Percentiles rank a stretch among this genome's conserved stretches.
phyloP scores from a whole-genome alignment of 2,113 vertebrate species.

The Capreolus pygargus region DNA sequence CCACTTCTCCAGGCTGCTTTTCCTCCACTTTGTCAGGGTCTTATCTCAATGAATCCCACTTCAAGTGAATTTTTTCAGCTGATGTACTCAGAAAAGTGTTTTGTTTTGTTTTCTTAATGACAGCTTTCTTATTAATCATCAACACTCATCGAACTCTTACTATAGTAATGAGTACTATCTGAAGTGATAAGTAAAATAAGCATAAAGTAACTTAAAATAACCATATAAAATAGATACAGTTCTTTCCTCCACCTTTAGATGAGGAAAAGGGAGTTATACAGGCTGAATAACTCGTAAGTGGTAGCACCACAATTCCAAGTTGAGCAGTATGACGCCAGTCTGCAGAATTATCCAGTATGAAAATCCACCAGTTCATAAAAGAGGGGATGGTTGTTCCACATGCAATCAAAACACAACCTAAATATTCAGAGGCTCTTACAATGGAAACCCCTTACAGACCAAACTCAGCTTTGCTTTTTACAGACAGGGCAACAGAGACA shows the following conservation, averaged over 20 bases:
- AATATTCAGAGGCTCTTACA: neutral
- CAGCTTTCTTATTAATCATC: neutral
- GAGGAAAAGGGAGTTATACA: neutral
- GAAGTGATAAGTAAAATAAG: neutral
- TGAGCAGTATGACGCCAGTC: neutral
- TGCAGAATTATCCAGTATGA: neutral
- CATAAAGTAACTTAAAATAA: neutral
- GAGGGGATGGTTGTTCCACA: neutral
- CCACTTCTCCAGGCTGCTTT: neutral
- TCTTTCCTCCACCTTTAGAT: neutral
- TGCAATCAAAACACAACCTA: neutral
- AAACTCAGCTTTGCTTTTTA: neutral
- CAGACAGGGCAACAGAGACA: neutral
- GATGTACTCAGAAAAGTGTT: neutral
- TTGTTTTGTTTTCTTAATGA: neutral
- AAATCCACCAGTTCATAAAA: neutral
- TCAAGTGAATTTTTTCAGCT: neutral
- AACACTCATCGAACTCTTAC: neutral
- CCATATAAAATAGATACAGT: neutral
- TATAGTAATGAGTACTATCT: neutral
- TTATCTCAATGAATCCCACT: neutral
- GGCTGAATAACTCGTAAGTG: neutral
- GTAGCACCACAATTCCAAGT: neutral
- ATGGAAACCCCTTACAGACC: neutral
- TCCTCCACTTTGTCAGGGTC: neutral